phyloP scores from a whole-genome alignment of 2,113 vertebrate species.

The Ictalurus furcatus region DNA sequence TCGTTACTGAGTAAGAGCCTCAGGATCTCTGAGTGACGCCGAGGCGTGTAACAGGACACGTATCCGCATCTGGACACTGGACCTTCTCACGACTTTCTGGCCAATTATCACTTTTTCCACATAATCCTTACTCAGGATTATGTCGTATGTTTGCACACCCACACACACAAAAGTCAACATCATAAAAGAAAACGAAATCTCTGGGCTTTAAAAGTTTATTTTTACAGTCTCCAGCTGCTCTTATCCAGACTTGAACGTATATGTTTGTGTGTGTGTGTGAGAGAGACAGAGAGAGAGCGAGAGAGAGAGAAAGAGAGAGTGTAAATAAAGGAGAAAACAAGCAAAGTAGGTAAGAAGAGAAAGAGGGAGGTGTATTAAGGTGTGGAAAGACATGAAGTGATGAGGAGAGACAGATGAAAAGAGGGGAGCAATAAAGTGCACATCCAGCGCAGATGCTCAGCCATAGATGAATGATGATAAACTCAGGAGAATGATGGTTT shows the following conservation, averaged over 20 bases:
- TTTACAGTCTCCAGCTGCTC: conserved; percentile 74
- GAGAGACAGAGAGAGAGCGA: too few relatives aligned
- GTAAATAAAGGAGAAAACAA: conserved; percentile 20
- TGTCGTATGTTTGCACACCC: conserved; percentile 17
- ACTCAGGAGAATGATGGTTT: conserved; percentile 17
- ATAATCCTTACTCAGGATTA: conserved; percentile 34
- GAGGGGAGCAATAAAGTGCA: conserved; percentile 20
- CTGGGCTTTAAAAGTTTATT: conserved; percentile 69
- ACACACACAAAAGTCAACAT: conserved; percentile 65
- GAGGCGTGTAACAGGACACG: background rate
- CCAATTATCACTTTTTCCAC: conserved; percentile 32
- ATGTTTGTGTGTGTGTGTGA: conserved; percentile 24
- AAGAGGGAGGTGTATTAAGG: conserved; percentile 36
- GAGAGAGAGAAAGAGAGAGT: background rate
- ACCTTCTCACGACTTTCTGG: conserved; percentile 9
- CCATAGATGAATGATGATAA: background rate
- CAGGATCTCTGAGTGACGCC: background rate
- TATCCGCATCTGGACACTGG: conserved; percentile 4
- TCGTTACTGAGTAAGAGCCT: background rate
- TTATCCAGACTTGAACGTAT: conserved; percentile 52
- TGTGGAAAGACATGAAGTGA: conserved; percentile 32
- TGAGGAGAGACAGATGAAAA: conserved; percentile 40
- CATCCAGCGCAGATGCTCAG: conserved; percentile 30
- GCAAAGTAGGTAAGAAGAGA: background rate
- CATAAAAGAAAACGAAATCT: conserved; percentile 69